Conservation (phyloP, 2,113 vertebrate species). For the Emydocephalus ijimae region DNA sequence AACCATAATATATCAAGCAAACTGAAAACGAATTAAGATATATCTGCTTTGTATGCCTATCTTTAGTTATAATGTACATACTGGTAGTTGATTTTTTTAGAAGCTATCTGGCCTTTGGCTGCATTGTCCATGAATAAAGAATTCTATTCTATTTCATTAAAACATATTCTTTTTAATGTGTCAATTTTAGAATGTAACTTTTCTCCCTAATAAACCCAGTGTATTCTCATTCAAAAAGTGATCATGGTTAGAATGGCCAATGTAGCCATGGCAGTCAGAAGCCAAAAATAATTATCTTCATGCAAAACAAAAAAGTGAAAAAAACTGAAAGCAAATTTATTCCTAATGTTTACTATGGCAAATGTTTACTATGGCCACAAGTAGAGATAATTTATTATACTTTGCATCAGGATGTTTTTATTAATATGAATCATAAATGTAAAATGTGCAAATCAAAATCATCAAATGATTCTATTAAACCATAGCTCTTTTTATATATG, state of each 20-base stretch:
- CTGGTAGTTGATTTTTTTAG: not conserved
- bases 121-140: not conserved
- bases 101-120: not conserved
- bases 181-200: not conserved
- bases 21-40: not conserved
- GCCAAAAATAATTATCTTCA: not conserved
- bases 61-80: not conserved
- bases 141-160: not conserved
- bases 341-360: not conserved
- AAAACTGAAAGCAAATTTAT: not conserved
- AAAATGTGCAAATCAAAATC: not conserved
- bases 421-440: not conserved
- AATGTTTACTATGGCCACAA: not conserved
- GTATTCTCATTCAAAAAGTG: not conserved
- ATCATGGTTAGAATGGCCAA: not conserved
- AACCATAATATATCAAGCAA: not conserved
- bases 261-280: not conserved
- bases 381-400: not conserved
- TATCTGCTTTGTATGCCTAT: not conserved
- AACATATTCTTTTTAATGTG: not conserved
- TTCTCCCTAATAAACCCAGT: not conserved
- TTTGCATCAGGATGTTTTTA: not conserved
- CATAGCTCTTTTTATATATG: not conserved
- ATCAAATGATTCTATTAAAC: not conserved
- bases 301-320: not conserved